These are phyloP conservation scores for Drosophila orena DNA, from an alignment of 1,140 invertebrate species.

Conservation along the genomic window DNA sequence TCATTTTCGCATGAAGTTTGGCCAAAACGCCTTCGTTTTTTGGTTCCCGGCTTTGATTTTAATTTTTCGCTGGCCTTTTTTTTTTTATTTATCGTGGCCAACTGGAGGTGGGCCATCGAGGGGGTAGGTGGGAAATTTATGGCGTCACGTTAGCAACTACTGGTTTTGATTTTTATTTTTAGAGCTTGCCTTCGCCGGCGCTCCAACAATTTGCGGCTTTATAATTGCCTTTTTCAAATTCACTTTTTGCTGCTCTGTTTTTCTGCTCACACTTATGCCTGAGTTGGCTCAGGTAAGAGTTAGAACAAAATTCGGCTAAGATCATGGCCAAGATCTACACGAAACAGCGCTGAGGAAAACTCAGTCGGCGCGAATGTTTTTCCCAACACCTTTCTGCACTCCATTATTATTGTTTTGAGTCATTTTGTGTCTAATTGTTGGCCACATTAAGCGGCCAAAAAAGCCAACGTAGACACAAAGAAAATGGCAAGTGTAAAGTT, in stretches of 20 bases:
- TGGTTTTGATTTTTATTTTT: conserved; percentile 63
- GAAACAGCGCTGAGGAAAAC: conserved; percentile 7
- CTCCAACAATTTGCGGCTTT: conserved; percentile 51
- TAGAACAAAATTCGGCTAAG: not conserved
- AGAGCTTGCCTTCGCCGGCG: conserved; percentile 42
- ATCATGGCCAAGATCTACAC: conserved; percentile 27
- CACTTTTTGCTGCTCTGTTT: conserved; percentile 30
- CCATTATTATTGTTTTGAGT: conserved; percentile 48
- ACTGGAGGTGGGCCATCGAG: not conserved
- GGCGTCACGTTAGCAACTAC: conserved; percentile 65
- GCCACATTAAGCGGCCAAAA: conserved; percentile 59
- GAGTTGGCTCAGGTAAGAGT: conserved; percentile 35
- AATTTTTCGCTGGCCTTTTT: conserved; percentile 15
- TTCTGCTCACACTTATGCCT: conserved; percentile 9
- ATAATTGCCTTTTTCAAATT: conserved; percentile 42
- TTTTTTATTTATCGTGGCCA: conserved; percentile 17
- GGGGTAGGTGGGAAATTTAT: conserved; percentile 41
- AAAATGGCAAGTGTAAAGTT: conserved; percentile 62
- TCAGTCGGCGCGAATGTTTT: conserved; percentile 8
- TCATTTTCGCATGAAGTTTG: conserved; percentile 40
- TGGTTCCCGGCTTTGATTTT: conserved; percentile 37
- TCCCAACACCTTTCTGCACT: conserved; percentile 15
- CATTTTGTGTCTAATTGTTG: conserved; percentile 75
- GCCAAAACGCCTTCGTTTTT: conserved; percentile 36
- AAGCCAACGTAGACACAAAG: conserved; percentile 43